phyloP scores from a whole-genome alignment of 2,797 vertebrate genomes.

The Telmatherina bonti region DNA sequence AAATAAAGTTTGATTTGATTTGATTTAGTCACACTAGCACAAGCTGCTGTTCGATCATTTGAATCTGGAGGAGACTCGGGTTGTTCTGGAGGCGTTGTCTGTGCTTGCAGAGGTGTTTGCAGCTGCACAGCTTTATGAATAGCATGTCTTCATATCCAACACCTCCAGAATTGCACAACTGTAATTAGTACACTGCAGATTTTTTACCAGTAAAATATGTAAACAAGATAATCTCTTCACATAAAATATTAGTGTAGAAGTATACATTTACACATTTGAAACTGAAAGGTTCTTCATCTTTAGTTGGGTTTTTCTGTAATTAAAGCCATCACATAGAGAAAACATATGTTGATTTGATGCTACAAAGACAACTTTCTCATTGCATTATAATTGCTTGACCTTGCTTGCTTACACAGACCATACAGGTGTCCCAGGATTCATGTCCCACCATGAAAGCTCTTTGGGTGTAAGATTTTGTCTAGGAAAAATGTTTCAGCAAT shows the following conservation, averaged over 20 bases:
- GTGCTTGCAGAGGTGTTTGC: not conserved
- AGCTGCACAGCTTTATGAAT: not conserved
- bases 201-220: not conserved
- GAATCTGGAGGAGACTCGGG: not conserved
- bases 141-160: not conserved
- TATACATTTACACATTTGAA: not conserved
- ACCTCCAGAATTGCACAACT: conserved; percentile 43
- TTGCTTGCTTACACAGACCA: no score
- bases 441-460: no score
- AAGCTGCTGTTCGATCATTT: not conserved
- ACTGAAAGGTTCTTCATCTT: no score
- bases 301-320: no score
- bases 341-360: no score
- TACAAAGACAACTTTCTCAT: no score
- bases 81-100: not conserved
- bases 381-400: accelerated
- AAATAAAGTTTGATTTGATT: no score
- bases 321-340: no score
- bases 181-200: not conserved
- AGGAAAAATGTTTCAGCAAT: no score
- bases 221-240: not conserved
- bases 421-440: no score
- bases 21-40: not conserved
- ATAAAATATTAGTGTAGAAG: not conserved
- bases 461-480: no score